Conservation (phyloP, 2,113 vertebrate genomes). For the Ceyx cyanopectus region DNA sequence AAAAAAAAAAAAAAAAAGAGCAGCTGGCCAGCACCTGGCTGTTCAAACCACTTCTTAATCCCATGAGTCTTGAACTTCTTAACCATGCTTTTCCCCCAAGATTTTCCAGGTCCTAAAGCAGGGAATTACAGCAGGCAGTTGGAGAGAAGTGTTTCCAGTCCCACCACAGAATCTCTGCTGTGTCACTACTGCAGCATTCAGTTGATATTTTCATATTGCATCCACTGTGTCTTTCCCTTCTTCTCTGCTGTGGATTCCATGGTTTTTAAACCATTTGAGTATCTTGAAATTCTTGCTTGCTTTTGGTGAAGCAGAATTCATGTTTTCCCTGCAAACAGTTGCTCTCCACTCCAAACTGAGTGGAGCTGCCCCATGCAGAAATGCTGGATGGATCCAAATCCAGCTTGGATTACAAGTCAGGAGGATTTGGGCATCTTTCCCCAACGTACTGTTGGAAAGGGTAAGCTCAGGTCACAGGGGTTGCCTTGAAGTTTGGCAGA, state of each 20-base stretch:
- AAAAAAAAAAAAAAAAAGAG: no score
- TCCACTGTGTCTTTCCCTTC: no score
- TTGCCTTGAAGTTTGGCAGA: not conserved
- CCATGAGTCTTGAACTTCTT: not conserved
- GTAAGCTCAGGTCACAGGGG: not conserved
- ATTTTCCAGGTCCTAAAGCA: not conserved
- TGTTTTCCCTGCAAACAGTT: no score
- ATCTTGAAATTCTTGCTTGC: no score
- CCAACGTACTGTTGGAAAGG: not conserved
- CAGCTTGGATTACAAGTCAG: not conserved
- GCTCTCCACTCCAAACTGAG: no score
- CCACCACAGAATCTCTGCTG: no score
- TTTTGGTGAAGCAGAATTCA: no score
- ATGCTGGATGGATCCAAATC: not conserved
- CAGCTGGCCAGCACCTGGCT: not conserved
- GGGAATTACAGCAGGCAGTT: not conserved
- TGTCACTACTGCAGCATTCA: no score
- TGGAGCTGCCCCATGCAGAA: no score
- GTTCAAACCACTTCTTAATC: not conserved
- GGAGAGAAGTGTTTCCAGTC: not conserved
- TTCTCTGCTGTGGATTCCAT: no score
- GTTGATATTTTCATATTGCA: no score
- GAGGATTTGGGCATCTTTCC: not conserved
- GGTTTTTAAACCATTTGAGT: no score
- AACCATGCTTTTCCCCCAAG: fast-evolving